These are phyloP conservation scores for Clarias macrocephalus DNA, from an alignment of 2,113 vertebrate genomes.

Conservation along the genomic window DNA sequence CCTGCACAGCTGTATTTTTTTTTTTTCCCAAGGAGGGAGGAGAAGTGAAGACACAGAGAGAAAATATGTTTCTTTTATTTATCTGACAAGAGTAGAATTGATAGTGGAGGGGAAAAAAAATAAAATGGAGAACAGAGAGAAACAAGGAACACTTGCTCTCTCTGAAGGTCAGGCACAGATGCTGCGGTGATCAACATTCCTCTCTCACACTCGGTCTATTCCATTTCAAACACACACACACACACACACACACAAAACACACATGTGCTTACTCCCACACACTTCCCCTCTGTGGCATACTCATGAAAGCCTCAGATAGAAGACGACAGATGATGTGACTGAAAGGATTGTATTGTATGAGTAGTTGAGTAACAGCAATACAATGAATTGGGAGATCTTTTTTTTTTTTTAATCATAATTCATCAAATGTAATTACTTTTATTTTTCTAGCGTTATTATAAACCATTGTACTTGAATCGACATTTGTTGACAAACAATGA, in stretches of 20 bases:
- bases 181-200: slow-evolving; percentile 57
- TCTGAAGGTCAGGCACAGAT: slow-evolving; percentile 62
- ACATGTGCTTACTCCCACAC: background rate
- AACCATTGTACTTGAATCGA: background rate
- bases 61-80: slow-evolving; percentile 3
- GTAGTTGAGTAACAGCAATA: background rate
- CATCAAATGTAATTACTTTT: background rate
- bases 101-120: slow-evolving; percentile 42
- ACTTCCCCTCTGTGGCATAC: background rate
- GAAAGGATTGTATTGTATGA: background rate
- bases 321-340: background rate
- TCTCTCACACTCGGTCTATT: slow-evolving; percentile 38
- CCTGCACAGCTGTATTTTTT: slow-evolving; percentile 18
- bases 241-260: slow-evolving; percentile 1
- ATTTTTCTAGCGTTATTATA: background rate
- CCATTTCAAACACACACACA: background rate
- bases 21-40: background rate
- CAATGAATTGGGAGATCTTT: background rate
- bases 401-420: no score
- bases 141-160: slow-evolving; percentile 58
- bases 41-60: background rate
- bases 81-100: slow-evolving; percentile 30
- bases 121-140: slow-evolving; percentile 38
- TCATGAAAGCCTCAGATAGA: background rate
- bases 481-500: background rate